Base-by-base conservation (phyloP, 2,797 vertebrate genomes). In the Lepilemur septentrionalis region DNA sequence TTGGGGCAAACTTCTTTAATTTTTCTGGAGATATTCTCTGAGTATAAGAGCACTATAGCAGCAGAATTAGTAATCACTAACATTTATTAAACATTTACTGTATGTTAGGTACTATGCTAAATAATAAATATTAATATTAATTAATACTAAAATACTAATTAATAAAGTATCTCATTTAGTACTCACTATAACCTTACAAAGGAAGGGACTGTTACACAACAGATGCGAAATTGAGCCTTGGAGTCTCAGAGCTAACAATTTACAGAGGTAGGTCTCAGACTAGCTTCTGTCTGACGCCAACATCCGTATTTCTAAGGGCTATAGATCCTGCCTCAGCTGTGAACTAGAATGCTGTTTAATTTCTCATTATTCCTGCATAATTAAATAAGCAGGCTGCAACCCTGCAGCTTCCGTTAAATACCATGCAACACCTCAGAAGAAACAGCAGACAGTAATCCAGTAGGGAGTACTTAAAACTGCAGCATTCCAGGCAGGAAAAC, bases 361-460 rank as follows among this genome's bases (percentile, higher is more conserved):
- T 95, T 97, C 89, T 97, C 84, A 61, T 93, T 92, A 96, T 79
- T 90, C 69, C 69, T 88, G 85, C 22, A 43, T 93, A 97, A 96
- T 95, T 96, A 94, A 97, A 91, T 57, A 70, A 93, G 89, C 32
- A 43, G 30, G 32, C 4, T 61, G 35, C 79, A 89, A 78, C 52
- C 8, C 84, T 82, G n/a, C 48, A 76, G 83, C 52, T 96, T 97
- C 90, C 89, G 88, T 96, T 92, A 94, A 94, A 83, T 93, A 91
- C 30, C 48, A 63, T 5, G 25, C 35, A 67, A 57, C 86, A 59
- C 20, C 41, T 97, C 93, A 69, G 89, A 87, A 95, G 85, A 88
- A 92, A 84, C 85, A 89, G 46, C 79, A 89, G 92, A 94, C 48
- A 95, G 75, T 69, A 91, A 93, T 72, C 78, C 97, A 91, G 91